These are phyloP conservation scores for Rhodeus uyekii DNA, from an alignment of 2,797 vertebrate genomes.

Conservation along the genomic window DNA sequence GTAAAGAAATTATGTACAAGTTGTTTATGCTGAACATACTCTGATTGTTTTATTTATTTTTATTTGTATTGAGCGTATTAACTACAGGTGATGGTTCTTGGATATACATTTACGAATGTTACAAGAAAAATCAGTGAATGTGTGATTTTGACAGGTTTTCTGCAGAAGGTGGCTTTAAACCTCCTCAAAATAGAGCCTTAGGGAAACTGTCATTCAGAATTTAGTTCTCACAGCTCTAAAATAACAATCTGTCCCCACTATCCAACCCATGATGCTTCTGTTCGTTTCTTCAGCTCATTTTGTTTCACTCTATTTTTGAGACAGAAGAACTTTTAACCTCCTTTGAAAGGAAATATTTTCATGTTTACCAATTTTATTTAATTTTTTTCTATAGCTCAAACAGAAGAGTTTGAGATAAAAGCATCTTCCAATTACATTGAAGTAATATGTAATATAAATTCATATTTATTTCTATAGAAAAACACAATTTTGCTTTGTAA, in stretches of 20 bases:
- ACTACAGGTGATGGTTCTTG: not conserved
- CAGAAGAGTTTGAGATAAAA: too few relatives aligned
- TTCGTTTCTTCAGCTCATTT: not conserved
- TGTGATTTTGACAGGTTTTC: not conserved
- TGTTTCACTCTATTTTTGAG: not conserved
- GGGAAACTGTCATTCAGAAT: constrained; percentile 10
- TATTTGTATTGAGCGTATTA: not conserved
- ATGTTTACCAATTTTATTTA: too few relatives aligned
- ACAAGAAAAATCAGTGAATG: not conserved
- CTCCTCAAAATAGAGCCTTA: not conserved
- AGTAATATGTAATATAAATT: too few relatives aligned
- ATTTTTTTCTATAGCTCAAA: too few relatives aligned
- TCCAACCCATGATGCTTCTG: not conserved
- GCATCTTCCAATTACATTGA: too few relatives aligned
- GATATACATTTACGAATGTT: not conserved
- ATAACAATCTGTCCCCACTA: not conserved
- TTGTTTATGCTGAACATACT: not conserved
- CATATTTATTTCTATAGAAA: too few relatives aligned
- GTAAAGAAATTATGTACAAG: not conserved
- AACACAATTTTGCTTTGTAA: too few relatives aligned
- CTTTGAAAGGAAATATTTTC: not conserved
- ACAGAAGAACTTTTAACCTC: not conserved
- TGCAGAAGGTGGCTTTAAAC: not conserved
- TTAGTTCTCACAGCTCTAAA: constrained; percentile 11
- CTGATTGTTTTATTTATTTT: not conserved